Conservation (phyloP, 2,797 vertebrate species). For the Uromys caudimaculatus region DNA sequence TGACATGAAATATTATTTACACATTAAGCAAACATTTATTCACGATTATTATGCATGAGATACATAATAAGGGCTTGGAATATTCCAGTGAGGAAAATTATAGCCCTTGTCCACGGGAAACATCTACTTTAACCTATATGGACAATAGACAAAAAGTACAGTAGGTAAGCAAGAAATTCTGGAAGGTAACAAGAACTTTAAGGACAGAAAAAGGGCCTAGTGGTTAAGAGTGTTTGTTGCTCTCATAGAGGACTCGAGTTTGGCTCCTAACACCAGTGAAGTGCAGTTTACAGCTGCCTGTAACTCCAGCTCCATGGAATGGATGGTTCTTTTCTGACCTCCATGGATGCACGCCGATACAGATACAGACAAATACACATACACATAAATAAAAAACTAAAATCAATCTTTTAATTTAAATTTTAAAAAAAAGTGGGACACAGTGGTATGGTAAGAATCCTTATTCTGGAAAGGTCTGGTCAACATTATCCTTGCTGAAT, state of each 20-base stretch:
- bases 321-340: not conserved
- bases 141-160: not conserved
- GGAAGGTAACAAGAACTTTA: not conserved
- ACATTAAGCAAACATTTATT: slow-evolving; percentile 31
- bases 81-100: not conserved
- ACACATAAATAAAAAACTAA: not conserved
- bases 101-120: not conserved
- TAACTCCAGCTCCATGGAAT: no score
- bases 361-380: not conserved
- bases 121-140: not conserved
- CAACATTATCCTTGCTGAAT: not conserved
- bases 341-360: no score
- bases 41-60: not conserved
- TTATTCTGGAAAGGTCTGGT: not conserved
- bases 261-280: not conserved
- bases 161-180: not conserved
- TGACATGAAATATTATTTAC: slow-evolving; percentile 4
- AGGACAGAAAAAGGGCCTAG: not conserved
- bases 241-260: not conserved
- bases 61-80: not conserved
- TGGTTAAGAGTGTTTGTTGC: not conserved
- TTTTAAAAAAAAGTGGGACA: not conserved
- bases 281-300: not conserved
- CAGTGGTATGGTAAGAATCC: not conserved
- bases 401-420: not conserved